Evolutionary conservation across 1,140 invertebrate species (phyloP).

Genomic region (Chironomus tepperi): DNA sequence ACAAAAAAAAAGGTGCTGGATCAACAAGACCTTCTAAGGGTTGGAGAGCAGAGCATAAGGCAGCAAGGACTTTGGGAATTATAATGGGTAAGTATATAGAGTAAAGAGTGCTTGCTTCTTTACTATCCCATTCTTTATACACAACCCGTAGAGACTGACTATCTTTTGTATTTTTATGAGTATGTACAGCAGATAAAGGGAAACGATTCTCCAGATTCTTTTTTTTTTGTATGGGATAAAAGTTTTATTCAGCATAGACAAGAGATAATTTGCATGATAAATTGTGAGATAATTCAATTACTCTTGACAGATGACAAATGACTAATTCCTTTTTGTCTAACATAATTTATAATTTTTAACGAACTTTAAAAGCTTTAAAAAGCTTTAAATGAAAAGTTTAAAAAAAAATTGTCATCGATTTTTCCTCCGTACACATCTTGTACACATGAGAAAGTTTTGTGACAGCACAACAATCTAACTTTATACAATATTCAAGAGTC

Average conservation of each 20-base stretch:
- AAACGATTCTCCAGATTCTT: too few relatives aligned
- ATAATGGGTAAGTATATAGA: conserved; percentile 60
- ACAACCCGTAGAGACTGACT: neutral
- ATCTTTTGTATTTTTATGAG: too few relatives aligned
- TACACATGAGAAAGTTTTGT: too few relatives aligned
- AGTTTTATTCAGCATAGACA: neutral
- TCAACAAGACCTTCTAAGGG: conserved; percentile 63
- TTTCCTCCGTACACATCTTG: too few relatives aligned
- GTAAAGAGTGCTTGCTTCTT: neutral
- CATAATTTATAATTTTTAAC: too few relatives aligned
- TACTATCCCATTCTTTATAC: neutral
- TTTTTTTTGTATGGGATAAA: too few relatives aligned
- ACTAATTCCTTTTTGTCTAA: neutral
- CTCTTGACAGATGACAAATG: neutral
- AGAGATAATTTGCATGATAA: neutral
- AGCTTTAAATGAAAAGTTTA: too few relatives aligned
- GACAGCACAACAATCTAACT: too few relatives aligned
- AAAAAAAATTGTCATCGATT: too few relatives aligned
- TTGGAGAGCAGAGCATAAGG: conserved; percentile 86
- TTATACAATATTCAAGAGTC: too few relatives aligned
- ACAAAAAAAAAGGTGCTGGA: conserved; percentile 37
- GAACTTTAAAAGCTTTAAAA: too few relatives aligned
- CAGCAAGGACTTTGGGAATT: conserved; percentile 80
- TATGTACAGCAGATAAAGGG: too few relatives aligned
- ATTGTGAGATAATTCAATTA: neutral